Evolutionary conservation across 2,113 vertebrate species (phyloP), one percentile per base, ranked within the genome.

Genomic region (Struthio camelus): DNA sequence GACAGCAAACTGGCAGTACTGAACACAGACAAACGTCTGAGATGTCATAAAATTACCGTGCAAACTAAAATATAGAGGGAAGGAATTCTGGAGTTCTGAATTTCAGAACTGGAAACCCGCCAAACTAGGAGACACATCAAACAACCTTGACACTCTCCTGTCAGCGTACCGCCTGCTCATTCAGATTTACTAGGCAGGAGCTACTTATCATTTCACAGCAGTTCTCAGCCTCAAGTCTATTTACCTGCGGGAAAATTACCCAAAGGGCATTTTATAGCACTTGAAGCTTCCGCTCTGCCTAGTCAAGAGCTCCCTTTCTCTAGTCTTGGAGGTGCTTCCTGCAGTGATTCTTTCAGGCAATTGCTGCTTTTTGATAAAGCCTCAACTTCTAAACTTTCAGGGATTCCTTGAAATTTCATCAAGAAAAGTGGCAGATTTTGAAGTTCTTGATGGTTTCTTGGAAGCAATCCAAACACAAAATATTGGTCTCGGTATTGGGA

Each of bases 81-180:
- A 42, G 48, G 48, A 27, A 51, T 50, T 9, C 51, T 69, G 40
- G 59, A 8, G 14, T 62, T 15, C 56, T 58, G 66, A 69, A 70
- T 77, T 86, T 44, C 23, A 3, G 19, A 34, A 50, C 61, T 81
- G 80, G 73, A 76, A 67, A 69, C 5, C 48, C 87, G 83, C 62
- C 78, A 85, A 2, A 11, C 12, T 11, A 50, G 61, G 7, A 32
- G 34, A 40, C 44, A 14, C 48, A 42, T 67, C 62, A 11, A 3
- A 27, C 73, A 56, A 7, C 58, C 62, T 11, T 18, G 6, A 18
- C 42, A 50, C 61, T 85, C 24, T 94, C 50, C 59, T 91, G 71
- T 30, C 0, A 2, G 38, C 70, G 32, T 6, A 7, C 71, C 1
- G 2, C 24, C 92, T 80, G 62, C 59, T 89, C 0, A 0, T 27